phyloP scores from a whole-genome alignment of 2,888 invertebrate genomes.

The Drosophila subquinaria region DNA sequence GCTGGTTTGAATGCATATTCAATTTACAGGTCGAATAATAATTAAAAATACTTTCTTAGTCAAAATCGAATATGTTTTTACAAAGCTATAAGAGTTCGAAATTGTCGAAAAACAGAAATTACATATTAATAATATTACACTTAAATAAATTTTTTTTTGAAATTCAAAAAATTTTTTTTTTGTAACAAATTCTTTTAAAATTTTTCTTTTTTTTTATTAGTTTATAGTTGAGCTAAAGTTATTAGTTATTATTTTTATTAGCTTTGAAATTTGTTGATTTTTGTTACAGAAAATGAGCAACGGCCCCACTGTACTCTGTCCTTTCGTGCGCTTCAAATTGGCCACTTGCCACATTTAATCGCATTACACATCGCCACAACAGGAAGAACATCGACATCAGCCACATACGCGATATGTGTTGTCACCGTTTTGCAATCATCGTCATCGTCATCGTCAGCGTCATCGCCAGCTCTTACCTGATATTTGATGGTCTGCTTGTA shows the following conservation, averaged over 20 bases:
- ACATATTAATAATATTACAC: not conserved
- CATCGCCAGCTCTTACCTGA: conserved; percentile 86
- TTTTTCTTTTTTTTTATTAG: too few relatives aligned
- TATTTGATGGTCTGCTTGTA: conserved; percentile 96
- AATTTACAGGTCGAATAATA: not conserved
- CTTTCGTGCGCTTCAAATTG: conserved; percentile 35
- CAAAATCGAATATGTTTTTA: not conserved
- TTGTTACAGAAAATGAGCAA: not conserved
- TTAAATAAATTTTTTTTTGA: not conserved
- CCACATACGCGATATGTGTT: conserved; percentile 1
- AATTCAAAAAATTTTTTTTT: too few relatives aligned
- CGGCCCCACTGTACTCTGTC: not conserved
- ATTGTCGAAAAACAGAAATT: too few relatives aligned
- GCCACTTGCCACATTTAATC: conserved; percentile 56
- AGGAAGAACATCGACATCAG: conserved; percentile 15
- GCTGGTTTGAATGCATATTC: too few relatives aligned
- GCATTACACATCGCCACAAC: conserved; percentile 59
- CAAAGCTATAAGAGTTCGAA: too few relatives aligned
- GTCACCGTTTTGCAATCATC: conserved; percentile 26
- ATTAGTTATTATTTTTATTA: too few relatives aligned
- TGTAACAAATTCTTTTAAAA: too few relatives aligned
- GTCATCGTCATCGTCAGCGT: conserved; percentile 37
- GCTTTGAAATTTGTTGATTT: too few relatives aligned
- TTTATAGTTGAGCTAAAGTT: too few relatives aligned
- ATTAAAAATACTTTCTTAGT: not conserved